Conservation (phyloP, 1,140 invertebrate genomes). For the Fopius arisanus region DNA sequence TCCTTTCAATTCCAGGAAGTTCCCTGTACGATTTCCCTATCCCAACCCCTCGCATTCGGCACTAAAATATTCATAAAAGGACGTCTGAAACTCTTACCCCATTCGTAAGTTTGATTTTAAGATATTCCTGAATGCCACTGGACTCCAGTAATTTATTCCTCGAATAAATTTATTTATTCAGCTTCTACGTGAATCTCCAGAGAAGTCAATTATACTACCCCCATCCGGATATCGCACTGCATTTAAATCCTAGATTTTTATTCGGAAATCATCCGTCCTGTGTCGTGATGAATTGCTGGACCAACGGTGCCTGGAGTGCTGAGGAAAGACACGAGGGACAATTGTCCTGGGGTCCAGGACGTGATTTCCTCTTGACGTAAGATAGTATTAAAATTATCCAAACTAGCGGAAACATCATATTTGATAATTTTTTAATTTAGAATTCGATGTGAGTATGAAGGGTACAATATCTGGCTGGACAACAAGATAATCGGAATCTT, state of each 20-base stretch:
- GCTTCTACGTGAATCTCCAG: conserved; percentile 76
- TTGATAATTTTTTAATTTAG: conserved; percentile 18
- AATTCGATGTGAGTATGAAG: conserved; percentile 52
- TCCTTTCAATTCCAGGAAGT: conserved; percentile 49
- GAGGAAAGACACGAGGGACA: conserved; percentile 60
- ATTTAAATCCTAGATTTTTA: conserved; percentile 72
- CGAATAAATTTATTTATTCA: no score
- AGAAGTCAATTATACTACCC: conserved; percentile 70
- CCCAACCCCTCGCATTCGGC: conserved; percentile 60
- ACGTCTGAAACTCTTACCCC: conserved; percentile 70
- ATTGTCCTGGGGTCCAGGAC: conserved; percentile 58
- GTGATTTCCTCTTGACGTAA: conserved; percentile 60
- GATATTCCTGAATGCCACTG: no score
- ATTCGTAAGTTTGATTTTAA: conserved; percentile 65
- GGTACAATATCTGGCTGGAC: conserved; percentile 55
- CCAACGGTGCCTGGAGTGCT: conserved; percentile 55
- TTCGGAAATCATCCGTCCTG: conserved; percentile 51
- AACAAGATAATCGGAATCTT: conserved; percentile 59
- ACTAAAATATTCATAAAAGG: conserved; percentile 68
- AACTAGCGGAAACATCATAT: background rate
- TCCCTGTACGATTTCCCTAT: conserved; percentile 61
- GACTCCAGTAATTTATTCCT: no score
- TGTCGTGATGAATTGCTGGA: conserved; percentile 63
- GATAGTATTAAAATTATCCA: background rate
- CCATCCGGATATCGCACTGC: conserved; percentile 70